These are phyloP conservation scores for Eupsittula cactorum DNA, from an alignment of 2,113 vertebrate genomes.

Conservation along the genomic window DNA sequence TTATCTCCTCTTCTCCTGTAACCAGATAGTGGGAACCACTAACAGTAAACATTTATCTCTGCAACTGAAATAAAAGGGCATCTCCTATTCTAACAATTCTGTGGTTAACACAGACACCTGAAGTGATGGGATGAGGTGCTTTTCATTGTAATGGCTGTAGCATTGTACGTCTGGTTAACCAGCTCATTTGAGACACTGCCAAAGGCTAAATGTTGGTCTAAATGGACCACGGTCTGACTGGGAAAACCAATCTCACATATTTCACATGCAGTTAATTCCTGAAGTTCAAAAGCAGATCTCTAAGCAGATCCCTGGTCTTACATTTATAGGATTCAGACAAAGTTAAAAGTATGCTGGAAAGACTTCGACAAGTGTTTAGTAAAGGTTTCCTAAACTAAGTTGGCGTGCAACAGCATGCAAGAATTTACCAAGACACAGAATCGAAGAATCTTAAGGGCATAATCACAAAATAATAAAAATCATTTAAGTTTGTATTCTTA, in stretches of 20 bases:
- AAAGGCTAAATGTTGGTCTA: background rate
- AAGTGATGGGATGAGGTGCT: background rate
- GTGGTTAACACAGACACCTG: background rate
- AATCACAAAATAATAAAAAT: conserved; percentile 43
- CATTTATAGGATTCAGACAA: background rate
- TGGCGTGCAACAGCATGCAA: background rate
- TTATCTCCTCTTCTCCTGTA: background rate
- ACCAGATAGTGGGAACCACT: background rate
- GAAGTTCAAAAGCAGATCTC: background rate
- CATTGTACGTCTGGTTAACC: background rate
- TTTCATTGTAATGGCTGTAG: background rate
- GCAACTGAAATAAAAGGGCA: background rate
- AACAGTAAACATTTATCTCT: background rate
- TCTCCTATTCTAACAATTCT: background rate
- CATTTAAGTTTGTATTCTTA: conserved; percentile 28
- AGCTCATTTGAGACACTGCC: background rate
- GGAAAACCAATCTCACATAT: background rate
- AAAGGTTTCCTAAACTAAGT: background rate
- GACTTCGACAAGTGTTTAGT: background rate
- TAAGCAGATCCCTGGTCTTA: background rate
- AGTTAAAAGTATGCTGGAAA: background rate
- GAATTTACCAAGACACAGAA: background rate
- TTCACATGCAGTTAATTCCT: background rate
- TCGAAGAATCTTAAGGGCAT: background rate
- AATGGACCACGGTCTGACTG: background rate